Conservation (phyloP, 1,140 invertebrate genomes). For the Drosophila ogumai region DNA sequence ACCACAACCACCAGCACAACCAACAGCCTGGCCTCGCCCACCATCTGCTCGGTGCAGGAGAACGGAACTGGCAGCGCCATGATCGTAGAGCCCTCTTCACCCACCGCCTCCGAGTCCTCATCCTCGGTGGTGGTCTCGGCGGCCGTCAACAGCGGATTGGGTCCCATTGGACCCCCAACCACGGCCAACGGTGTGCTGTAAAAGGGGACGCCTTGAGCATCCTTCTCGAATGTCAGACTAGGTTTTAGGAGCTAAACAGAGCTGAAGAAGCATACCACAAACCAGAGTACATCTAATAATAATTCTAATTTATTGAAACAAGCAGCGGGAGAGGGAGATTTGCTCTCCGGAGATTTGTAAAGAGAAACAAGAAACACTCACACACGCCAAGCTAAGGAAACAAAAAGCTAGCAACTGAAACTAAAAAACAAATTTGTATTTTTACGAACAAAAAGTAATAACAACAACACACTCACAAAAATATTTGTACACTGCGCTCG, state of each 20-base stretch:
- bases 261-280: conserved; percentile 56
- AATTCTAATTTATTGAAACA: conserved; percentile 73
- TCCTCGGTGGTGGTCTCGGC: conserved; percentile 54
- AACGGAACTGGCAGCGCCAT: conserved; percentile 72
- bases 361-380: conserved; percentile 19
- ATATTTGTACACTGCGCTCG: conserved; percentile 45
- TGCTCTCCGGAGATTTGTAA: conserved; percentile 21
- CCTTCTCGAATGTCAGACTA: conserved; percentile 52
- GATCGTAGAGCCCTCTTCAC: conserved; percentile 68
- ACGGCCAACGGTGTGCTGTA: conserved; percentile 82
- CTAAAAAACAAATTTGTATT: conserved; percentile 34
- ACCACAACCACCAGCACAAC: conserved; percentile 59
- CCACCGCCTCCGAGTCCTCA: conserved; percentile 66
- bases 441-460: conserved; percentile 45
- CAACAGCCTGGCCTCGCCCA: conserved; percentile 67
- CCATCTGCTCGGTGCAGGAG: conserved; percentile 68
- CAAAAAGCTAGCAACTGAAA: conserved; percentile 13
- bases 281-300: conserved; percentile 68
- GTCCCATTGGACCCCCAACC: conserved; percentile 82
- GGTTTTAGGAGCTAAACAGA: conserved; percentile 34
- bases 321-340: conserved; percentile 15
- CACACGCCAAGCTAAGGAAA: conserved; percentile 29
- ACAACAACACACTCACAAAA: conserved; percentile 22
- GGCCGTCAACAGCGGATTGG: conserved; percentile 66
- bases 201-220: conserved; percentile 23